Base-by-base conservation (phyloP, 2,888 invertebrate genomes). In the Idaea dimidiata region DNA sequence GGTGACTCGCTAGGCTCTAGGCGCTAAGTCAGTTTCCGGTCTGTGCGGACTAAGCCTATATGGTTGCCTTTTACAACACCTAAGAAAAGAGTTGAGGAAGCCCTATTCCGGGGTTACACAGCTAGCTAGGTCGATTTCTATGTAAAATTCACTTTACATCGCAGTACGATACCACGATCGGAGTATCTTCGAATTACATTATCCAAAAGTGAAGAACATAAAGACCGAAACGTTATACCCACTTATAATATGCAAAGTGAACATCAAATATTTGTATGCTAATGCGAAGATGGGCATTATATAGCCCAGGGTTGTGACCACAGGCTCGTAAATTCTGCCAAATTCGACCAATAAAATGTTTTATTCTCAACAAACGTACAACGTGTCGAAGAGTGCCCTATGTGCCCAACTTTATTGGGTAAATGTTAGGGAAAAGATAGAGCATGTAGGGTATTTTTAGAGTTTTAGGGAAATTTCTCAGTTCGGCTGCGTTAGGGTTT, bases 291-390 rank as follows among this genome's bases (percentile, higher is more conserved):
- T 56, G 56, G 56, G 17, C 14, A 17, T 14, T 56, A 17, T 56
- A 56, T 18, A 18, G 18, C 17, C 56, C 56, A 17, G 56, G 53
- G 57, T 54, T 58, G 31, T 55, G 31, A 31, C 55, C 33, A 33
- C 43, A 16, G 6, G 5, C 32, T 56, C 33, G 56, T 60, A 60
- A 60, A 60, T 54, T 56, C 24, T 32, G 16, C 32, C 56, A 60
- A 60, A 60, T 54, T 56, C 24, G 16, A 31, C 32, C 56, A 60
- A 60, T 60, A 60, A 60, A 60, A 60, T 60, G 56, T 60, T 56
- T 33, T 33, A 56, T 16, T 17, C 56, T 18, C 17, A 56, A 58
- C 59, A 18, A 24, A 54, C 18, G 59, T 18, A n/a, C 43, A 54
- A 59, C 54, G 59, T 54, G 59, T 17, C 54, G 43, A 43, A 59